Evolutionary conservation across 64 coral and sea anemone genomes (phyloP), one percentile per base, ranked within the genome.

Genomic region (Acropora yongei): DNA sequence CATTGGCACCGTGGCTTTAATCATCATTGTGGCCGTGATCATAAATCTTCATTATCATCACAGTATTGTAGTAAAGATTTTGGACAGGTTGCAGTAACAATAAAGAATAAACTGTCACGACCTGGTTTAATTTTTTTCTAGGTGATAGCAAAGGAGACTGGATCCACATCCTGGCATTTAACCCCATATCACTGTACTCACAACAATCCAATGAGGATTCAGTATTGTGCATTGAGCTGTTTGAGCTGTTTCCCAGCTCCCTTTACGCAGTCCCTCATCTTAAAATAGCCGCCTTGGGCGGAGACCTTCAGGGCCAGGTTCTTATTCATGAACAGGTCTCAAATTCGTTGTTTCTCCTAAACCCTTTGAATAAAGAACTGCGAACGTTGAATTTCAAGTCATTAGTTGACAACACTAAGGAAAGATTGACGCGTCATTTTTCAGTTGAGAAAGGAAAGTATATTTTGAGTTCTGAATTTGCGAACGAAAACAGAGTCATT

Each of bases 371-470:
- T 2, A 93, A 86, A 7, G 45, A 75, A 45, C 55, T 92, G 30
- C 91, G 76, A 80, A 63, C 87, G 58, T 80, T 99, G 43, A 96
- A 77, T 30, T 89, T 96, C 53, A 82, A 94, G 50, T 99, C 97
- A 10, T 57, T 99, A 41, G 86, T 86, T 30, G 53, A 90, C 68
- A 97, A 94, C 58, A 86, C 95, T 6, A 94, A 86, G 10, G 92
- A 89, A 18, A 97, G 88, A 91, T 72, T 97, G 8, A 97, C 95
- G 40, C 91, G 95, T 4, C 95, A 97, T 82, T 97, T 97, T 81
- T 94, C 95, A 30, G 74, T 97, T 60, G 88, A 93, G 30, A 90
- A 94, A 78, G 72, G 87, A 1, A 96, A 75, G 1, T 99, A 89
- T 84, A 53, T 82, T n/a, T 94, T 99, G 92, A 91, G 84, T 44